Percentiles rank a stretch among this genome's conserved stretches.
Evolutionary conservation across 1,140 invertebrate species (phyloP).

Genomic region (Phocides pigmalion): DNA sequence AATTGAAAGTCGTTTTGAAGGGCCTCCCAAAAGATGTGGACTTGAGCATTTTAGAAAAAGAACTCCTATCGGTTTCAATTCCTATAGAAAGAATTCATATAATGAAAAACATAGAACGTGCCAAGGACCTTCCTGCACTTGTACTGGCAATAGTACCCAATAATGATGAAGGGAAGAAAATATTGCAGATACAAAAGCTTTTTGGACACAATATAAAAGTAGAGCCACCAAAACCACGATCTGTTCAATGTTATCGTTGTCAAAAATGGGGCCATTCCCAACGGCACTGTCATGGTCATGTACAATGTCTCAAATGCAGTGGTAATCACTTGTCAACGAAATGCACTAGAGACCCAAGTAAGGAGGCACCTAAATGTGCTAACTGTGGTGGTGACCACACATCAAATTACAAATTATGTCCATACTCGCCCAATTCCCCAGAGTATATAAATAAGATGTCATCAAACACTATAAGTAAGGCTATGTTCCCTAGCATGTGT

Average conservation of each 20-base stretch:
- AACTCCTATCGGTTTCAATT: constrained; percentile 45
- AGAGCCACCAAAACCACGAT: constrained; percentile 47
- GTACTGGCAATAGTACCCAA: constrained; percentile 54
- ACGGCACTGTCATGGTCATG: constrained; percentile 54
- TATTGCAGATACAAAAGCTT: constrained; percentile 50
- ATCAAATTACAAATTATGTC: constrained; percentile 57
- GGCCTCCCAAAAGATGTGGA: constrained; percentile 50
- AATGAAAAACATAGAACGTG: constrained; percentile 46
- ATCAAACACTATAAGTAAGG: neutral
- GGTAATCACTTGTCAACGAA: constrained; percentile 52
- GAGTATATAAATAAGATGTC: constrained; percentile 22
- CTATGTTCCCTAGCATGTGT: neutral
- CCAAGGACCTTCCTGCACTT: constrained; percentile 40
- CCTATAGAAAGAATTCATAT: constrained; percentile 56
- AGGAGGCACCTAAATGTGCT: constrained; percentile 58
- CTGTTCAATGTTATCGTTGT: constrained; percentile 58
- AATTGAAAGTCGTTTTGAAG: constrained; percentile 59
- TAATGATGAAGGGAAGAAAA: constrained; percentile 46
- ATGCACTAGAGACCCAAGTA: constrained; percentile 46
- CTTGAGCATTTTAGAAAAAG: constrained; percentile 44
- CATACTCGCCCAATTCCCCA: constrained; percentile 45
- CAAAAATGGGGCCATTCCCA: constrained; percentile 67
- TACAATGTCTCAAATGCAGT: constrained; percentile 63
- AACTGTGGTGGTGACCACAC: constrained; percentile 62
- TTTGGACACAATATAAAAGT: constrained; percentile 47